These are phyloP conservation scores for Coregonus clupeaformis DNA, from an alignment of 2,113 vertebrate genomes.

Conservation along the genomic window DNA sequence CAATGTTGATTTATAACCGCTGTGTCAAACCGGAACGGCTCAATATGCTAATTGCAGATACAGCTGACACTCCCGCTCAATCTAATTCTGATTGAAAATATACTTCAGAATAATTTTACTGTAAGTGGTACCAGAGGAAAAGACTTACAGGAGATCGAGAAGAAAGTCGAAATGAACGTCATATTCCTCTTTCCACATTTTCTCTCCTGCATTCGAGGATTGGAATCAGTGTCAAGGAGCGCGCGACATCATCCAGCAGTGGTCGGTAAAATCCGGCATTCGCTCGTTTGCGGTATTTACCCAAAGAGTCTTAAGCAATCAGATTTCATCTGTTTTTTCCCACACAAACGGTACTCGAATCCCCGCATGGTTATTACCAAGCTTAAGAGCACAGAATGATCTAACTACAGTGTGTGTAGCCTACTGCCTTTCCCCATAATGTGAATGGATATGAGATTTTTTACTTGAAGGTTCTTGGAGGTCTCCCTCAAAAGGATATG, in stretches of 20 bases:
- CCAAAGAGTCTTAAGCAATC: constrained; percentile 7
- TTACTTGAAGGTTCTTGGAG: constrained; percentile 48
- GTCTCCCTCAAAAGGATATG: constrained; percentile 53
- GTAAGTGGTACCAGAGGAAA: background rate
- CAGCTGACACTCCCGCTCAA: constrained; percentile 27
- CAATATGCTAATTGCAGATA: background rate
- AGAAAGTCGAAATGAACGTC: constrained; percentile 78
- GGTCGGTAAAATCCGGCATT: constrained; percentile 44
- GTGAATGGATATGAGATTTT: constrained; percentile 9
- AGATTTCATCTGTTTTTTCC: constrained; percentile 6
- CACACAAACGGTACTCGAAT: constrained; percentile 13
- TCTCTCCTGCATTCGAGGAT: constrained; percentile 35
- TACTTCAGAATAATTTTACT: background rate
- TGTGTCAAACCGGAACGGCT: background rate
- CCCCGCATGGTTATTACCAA: constrained; percentile 6
- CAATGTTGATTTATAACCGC: background rate
- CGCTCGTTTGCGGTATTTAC: constrained; percentile 15
- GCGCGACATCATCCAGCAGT: constrained; percentile 47
- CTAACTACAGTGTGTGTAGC: background rate
- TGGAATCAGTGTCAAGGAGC: constrained; percentile 42
- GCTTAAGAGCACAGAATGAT: background rate
- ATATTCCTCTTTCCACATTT: constrained; percentile 81
- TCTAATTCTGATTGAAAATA: background rate
- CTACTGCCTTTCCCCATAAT: constrained; percentile 8
- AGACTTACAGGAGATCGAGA: constrained; percentile 77